Base-by-base conservation (phyloP, 2,797 vertebrate species). In the Schizopygopsis malacanthus region DNA sequence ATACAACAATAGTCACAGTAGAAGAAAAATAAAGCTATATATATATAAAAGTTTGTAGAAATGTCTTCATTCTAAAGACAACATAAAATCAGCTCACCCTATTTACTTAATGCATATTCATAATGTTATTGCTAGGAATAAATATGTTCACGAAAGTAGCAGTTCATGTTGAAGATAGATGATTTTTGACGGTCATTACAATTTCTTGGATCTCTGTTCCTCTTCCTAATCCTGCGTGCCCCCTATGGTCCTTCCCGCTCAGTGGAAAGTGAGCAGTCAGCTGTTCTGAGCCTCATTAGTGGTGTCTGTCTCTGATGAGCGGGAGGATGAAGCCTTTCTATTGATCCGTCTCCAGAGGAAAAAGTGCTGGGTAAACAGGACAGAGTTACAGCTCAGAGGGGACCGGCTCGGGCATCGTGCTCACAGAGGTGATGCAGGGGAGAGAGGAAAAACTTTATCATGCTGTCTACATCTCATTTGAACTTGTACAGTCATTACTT, bases 261-360 rank as follows among this genome's bases (percentile, higher is more conserved):
- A 10, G 72, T 47, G 39, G 76, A 72, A 90, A 89, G 83, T 88
- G 87, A 87, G 77, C 78, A 80, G 80, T 92, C 90, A 89, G 91
- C 91, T 88, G 84, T 87, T 89, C 70, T 85, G 70, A 69, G 75
- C 75, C 89, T 90, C 88, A 91, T 91, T 92, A 91, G 87, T 28
- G 79, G 25, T 10, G 56, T 87, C 85, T 28, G 65, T 86, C 87
- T 91, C 81, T 90, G 90, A 91, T 88, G 87, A 91, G 81, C 85
- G 50, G 76, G 80, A 84, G 88, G 87, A 90, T 88, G 84, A 89
- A 90, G 87, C 87, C 79, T 78, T 86, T 81, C 71, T 88, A 92
- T 92, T 83, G 89, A 90, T 87, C 85, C 54, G 67, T 67, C 80
- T 81, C 84, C 82, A 82, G 85, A 88, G 89, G 69, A 90, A 88